Conservation (phyloP, 1,140 invertebrate species). For the Cyclina sinensis region DNA sequence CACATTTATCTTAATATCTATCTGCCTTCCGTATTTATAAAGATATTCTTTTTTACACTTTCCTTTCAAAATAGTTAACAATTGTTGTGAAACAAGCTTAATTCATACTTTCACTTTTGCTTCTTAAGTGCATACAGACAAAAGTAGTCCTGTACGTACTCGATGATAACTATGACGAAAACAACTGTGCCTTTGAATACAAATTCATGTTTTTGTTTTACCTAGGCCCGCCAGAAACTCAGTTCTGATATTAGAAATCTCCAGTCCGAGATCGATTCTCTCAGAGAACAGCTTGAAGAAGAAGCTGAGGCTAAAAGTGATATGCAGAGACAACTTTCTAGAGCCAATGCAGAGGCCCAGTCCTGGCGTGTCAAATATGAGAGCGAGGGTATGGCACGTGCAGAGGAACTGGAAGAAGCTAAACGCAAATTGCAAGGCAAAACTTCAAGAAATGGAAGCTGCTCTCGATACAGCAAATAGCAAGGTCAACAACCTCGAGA, state of each 20-base stretch:
- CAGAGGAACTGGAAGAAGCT: slow-evolving; percentile 96
- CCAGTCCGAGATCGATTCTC: slow-evolving; percentile 95
- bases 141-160: no score
- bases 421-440: slow-evolving; percentile 99
- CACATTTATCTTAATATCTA: no score
- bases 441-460: slow-evolving; percentile 98
- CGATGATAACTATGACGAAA: no score
- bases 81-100: no score
- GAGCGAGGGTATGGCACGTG: slow-evolving; percentile 41
- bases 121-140: no score
- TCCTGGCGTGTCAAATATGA: slow-evolving; percentile 87
- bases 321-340: slow-evolving; percentile 87
- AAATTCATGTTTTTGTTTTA: no score
- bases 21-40: no score
- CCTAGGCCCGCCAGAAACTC: slow-evolving; percentile 41
- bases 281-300: slow-evolving; percentile 98
- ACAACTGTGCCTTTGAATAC: no score
- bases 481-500: slow-evolving; percentile 99
- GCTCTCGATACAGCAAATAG: slow-evolving; percentile 97
- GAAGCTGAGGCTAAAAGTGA: slow-evolving; percentile 99
- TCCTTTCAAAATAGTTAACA: no score
- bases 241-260: slow-evolving; percentile 18
- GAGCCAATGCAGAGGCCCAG: slow-evolving; percentile 93
- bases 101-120: no score
- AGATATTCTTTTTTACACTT: no score